Evolutionary conservation across 2,797 vertebrate species (phyloP).

Genomic region (Petrocephalus sullivani): DNA sequence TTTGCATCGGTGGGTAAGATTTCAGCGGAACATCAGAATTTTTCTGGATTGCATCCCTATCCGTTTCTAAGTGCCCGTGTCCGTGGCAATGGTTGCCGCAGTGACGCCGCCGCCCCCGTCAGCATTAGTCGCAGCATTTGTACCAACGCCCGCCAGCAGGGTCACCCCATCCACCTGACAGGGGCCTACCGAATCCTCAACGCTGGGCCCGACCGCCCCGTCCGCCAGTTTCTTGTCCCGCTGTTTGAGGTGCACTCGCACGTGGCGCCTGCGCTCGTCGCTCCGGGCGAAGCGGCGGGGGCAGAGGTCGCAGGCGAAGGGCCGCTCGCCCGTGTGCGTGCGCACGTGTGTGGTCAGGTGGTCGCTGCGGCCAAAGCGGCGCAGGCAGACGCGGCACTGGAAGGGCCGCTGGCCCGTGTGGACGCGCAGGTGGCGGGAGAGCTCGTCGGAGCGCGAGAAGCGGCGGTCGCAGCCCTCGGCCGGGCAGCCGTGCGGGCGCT

Average conservation of each 20-base stretch:
- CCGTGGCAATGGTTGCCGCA: background rate
- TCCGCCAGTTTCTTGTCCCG: constrained; percentile 69
- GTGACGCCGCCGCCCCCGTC: background rate
- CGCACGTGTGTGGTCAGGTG: constrained; percentile 68
- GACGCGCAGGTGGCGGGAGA: constrained; percentile 65
- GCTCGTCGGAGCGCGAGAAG: constrained; percentile 66
- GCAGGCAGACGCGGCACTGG: constrained; percentile 66
- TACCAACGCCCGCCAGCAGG: background rate
- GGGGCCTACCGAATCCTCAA: background rate
- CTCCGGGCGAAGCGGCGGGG: constrained; percentile 72
- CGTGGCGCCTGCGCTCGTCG: constrained; percentile 71
- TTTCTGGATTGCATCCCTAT: background rate
- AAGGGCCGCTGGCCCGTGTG: constrained; percentile 70
- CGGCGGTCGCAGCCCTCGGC: constrained; percentile 72
- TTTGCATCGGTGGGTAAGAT: background rate
- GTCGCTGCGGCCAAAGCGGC: constrained; percentile 67
- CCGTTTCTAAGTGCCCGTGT: background rate
- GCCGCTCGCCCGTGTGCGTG: constrained; percentile 66
- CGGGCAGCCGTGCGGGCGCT: constrained; percentile 70
- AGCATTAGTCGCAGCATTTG: background rate
- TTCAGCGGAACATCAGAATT: background rate
- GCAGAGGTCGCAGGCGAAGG: constrained; percentile 67
- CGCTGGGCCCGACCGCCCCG: constrained; percentile 19
- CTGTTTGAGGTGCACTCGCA: constrained; percentile 76
- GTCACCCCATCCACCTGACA: background rate